phyloP scores from a whole-genome alignment of 2,888 invertebrate genomes.

The Drosophila peninsularis region DNA sequence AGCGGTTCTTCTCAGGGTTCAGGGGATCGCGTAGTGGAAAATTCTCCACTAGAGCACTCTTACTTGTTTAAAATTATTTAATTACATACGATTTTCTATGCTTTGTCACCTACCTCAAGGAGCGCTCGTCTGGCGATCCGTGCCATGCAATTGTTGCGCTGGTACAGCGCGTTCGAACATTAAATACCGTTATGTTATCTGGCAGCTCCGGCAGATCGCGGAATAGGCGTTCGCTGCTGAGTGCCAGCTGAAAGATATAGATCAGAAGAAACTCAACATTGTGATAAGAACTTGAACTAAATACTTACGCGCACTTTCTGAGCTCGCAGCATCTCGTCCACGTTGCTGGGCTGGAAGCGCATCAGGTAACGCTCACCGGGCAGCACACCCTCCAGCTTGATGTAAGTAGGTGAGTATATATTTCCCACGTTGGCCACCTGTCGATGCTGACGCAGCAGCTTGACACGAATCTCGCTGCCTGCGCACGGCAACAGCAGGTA shows the following conservation, averaged over 20 bases:
- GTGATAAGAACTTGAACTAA: neutral
- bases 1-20: too few relatives aligned
- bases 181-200: constrained; percentile 85
- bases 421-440: constrained; percentile 81
- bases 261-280: neutral
- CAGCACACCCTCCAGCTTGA: constrained; percentile 81
- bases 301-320: constrained; percentile 86
- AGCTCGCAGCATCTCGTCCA: constrained; percentile 85
- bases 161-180: constrained; percentile 86
- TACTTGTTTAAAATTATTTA: too few relatives aligned
- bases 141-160: constrained; percentile 87
- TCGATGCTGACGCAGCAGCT: constrained; percentile 84
- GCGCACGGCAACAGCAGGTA: constrained; percentile 87
- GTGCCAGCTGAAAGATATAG: constrained; percentile 84
- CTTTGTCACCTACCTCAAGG: constrained; percentile 79
- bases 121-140: constrained; percentile 85
- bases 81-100: too few relatives aligned
- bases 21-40: too few relatives aligned
- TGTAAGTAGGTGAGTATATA: constrained; percentile 85
- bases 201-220: constrained; percentile 86
- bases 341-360: constrained; percentile 85
- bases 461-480: constrained; percentile 85
- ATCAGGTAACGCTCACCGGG: constrained; percentile 85
- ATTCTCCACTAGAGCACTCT: too few relatives aligned
- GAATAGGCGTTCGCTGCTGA: constrained; percentile 85